phyloP scores from a whole-genome alignment of 2,113 vertebrate genomes.

The Indicator indicator region DNA sequence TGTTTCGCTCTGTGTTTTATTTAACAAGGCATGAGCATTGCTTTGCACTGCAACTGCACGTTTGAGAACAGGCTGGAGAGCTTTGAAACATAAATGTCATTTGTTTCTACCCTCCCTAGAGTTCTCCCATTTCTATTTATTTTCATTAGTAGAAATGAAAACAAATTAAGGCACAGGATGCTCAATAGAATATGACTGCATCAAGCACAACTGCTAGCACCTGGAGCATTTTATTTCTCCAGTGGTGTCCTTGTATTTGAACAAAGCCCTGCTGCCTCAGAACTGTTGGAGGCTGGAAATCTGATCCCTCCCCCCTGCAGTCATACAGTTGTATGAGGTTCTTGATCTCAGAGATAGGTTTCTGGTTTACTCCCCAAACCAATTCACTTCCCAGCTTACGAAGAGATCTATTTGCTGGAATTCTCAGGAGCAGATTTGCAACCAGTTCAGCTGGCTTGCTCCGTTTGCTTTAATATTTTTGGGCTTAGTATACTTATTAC shows the following conservation, averaged over 20 bases:
- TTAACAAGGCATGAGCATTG: conserved; percentile 52
- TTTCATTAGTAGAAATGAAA: conserved; percentile 72
- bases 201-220: conserved; percentile 1
- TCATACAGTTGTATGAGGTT: not conserved
- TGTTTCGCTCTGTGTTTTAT: conserved; percentile 26
- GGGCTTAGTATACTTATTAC: not conserved
- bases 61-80: conserved; percentile 22
- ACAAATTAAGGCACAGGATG: conserved; percentile 52
- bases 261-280: not conserved
- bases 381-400: not conserved
- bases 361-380: not conserved
- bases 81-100: conserved; percentile 14
- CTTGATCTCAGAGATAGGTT: not conserved
- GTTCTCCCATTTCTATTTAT: conserved; percentile 58
- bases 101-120: conserved; percentile 41
- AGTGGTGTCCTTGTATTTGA: not conserved
- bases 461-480: not conserved
- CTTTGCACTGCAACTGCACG: not conserved
- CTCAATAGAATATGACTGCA: conserved; percentile 5
- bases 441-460: not conserved
- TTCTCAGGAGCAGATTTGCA: not conserved
- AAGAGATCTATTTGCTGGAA: not conserved
- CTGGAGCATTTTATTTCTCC: not conserved
- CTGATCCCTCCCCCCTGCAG: not conserved
- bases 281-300: not conserved